These are phyloP conservation scores for Silurus meridionalis DNA, from an alignment of 2,113 vertebrate species.

Conservation along the genomic window DNA sequence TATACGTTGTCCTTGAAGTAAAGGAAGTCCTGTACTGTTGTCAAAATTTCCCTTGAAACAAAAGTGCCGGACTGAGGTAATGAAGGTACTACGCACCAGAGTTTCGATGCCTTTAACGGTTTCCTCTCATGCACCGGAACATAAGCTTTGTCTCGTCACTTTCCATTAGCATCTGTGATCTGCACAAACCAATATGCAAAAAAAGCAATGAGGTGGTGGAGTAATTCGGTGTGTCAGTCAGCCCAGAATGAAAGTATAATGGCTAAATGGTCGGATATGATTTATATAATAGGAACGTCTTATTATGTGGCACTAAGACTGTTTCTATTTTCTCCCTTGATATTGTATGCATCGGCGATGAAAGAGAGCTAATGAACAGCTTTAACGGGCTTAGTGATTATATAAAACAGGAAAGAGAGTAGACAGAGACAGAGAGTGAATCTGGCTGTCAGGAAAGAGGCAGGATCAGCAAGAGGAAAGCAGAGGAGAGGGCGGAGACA, in stretches of 20 bases:
- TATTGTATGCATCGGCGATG: slow-evolving; percentile 68
- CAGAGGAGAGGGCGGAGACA: slow-evolving; percentile 54
- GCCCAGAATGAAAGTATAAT: slow-evolving; percentile 66
- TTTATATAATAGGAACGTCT: slow-evolving; percentile 71
- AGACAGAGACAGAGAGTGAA: slow-evolving; percentile 39
- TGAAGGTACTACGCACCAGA: slow-evolving; percentile 60
- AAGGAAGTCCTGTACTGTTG: slow-evolving; percentile 44
- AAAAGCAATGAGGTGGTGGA: slow-evolving; percentile 69
- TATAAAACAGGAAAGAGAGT: slow-evolving; percentile 63
- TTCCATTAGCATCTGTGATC: slow-evolving; percentile 72
- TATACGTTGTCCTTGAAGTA: slow-evolving; percentile 54
- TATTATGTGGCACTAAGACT: slow-evolving; percentile 66
- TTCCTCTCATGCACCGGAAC: slow-evolving; percentile 68
- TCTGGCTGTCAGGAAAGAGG: slow-evolving; percentile 32
- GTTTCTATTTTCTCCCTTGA: slow-evolving; percentile 65
- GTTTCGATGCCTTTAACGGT: slow-evolving; percentile 64
- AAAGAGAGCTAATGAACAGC: slow-evolving; percentile 72
- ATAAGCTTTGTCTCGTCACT: slow-evolving; percentile 74
- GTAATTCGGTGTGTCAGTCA: slow-evolving; percentile 72
- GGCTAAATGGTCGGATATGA: slow-evolving; percentile 70
- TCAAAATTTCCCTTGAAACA: slow-evolving; percentile 49
- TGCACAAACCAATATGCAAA: slow-evolving; percentile 68
- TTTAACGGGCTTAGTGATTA: slow-evolving; percentile 77
- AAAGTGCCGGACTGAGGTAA: slow-evolving; percentile 63
- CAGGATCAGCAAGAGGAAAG: slow-evolving; percentile 47